Conservation (phyloP, 2,113 vertebrate genomes). For the Caretta caretta region DNA sequence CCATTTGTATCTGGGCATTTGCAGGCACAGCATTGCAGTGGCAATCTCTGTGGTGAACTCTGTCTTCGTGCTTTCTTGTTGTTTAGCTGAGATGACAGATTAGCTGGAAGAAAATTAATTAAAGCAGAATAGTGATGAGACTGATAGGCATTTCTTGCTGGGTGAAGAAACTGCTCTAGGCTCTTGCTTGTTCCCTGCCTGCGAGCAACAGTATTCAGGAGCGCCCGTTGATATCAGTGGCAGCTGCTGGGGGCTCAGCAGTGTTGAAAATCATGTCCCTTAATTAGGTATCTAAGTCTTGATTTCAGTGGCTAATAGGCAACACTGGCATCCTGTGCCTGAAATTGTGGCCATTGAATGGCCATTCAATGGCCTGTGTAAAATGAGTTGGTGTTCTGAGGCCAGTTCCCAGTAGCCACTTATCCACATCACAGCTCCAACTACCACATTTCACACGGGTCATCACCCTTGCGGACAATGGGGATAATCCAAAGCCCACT, state of each 20-base stretch:
- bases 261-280: neutral
- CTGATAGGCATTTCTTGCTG: neutral
- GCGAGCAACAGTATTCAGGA: neutral
- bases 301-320: neutral
- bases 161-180: neutral
- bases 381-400: neutral
- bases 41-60: neutral
- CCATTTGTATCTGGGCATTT: neutral
- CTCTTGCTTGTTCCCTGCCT: neutral
- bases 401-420: neutral
- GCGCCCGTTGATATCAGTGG: neutral
- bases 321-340: neutral
- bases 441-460: neutral
- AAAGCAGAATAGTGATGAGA: neutral
- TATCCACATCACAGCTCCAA: neutral
- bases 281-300: neutral
- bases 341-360: neutral
- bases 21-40: neutral
- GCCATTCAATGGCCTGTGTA: neutral
- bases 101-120: neutral
- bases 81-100: neutral
- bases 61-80: neutral
- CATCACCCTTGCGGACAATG: neutral
- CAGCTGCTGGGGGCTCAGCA: neutral
- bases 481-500: neutral